Base-by-base conservation (phyloP, 2,888 invertebrate species). In the Spicauda simplicius region DNA sequence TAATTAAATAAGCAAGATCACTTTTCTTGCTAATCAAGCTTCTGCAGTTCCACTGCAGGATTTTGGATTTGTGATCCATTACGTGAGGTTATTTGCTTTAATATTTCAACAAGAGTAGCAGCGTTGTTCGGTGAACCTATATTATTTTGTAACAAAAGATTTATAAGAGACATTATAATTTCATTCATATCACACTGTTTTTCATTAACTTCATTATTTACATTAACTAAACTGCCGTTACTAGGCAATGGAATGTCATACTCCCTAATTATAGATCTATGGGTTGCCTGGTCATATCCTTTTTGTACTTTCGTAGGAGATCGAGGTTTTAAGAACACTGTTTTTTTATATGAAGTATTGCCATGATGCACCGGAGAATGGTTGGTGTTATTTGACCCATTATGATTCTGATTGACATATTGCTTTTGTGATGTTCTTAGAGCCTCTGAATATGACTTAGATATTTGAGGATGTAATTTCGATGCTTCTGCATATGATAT, bases 31-130 rank as follows among this genome's bases (percentile, higher is more conserved):
- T 45, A 12, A 45, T 12, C 10, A 59, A 45, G 54, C 64, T 58
- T 14, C 54, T 57, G 33, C 57, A 58, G 30, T 64, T 65, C 64
- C 64, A 58, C 50, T 65, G 64, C 41, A 41, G 41, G 12, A 41
- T 41, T 41, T 14, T 41, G 14, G 14, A 14, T 1, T 41, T 41
- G 41, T 41, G 41, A 14, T 41, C 41, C 41, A 41, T 41, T 41
- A 33, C 7, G 0, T 14, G 5, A 3, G 1, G 41, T 41, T 2
- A 41, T 41, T 41, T 41, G 12, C 2, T 41, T 41, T 5, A 41
- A 41, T 12, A 41, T 12, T 41, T 41, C 12, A 14, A 41, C 14
- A 41, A 41, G 41, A 41, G 41, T 2, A 41, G 41, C 41, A 41
- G 14, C 41, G 14, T 41, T 41, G 41, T 41, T 41, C 41, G 41